Base-by-base conservation (phyloP, 2,888 invertebrate species). In the Phortica magna region DNA sequence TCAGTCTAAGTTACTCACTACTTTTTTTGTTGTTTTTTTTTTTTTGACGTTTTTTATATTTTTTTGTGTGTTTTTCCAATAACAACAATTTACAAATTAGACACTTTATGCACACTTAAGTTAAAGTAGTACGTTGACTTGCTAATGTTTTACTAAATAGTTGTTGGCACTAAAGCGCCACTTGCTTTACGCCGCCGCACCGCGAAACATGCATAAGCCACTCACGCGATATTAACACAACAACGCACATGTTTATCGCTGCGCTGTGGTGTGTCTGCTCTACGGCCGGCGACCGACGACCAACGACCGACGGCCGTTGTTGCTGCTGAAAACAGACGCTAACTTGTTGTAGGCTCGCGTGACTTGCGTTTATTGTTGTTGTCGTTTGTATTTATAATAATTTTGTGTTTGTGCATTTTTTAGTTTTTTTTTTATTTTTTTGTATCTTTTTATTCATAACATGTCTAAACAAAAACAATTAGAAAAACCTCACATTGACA, bases 61-160 rank as follows among this genome's bases (percentile, higher is more conserved):
- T 31, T 42, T 74, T 71, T 12, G 48, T 57, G 39, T 39, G 39
- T 57, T 65, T 22, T 42, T 75, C 74, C 80, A 83, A 83, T 84
- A 82, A 85, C 78, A 78, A 80, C 76, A 85, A 84, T 87, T 88
- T 78, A 77, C 83, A 80, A 85, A 88, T 79, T 85, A 85, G 79
- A 83, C 80, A 83, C 83, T 88, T 85, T 83, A 77, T 55, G 70
- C 55, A 31, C 70, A 71, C 17, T 53, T 31, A 55, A 53, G 70
- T 55, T 71, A 5, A 71, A 55, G 31, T 71, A 19, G 59, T 10
- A 42, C 17, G 42, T 31, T 14, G 70, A 65, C 48, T 22, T 22
- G 68, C 22, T 31, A 71, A 55, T 71, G 43, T 31, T 67, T 42
- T 67, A 41, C 67, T 41, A 67, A 67, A 67, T 42, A 61, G 22